Conservation (phyloP, 2,113 vertebrate genomes). For the Elephantulus edwardii region DNA sequence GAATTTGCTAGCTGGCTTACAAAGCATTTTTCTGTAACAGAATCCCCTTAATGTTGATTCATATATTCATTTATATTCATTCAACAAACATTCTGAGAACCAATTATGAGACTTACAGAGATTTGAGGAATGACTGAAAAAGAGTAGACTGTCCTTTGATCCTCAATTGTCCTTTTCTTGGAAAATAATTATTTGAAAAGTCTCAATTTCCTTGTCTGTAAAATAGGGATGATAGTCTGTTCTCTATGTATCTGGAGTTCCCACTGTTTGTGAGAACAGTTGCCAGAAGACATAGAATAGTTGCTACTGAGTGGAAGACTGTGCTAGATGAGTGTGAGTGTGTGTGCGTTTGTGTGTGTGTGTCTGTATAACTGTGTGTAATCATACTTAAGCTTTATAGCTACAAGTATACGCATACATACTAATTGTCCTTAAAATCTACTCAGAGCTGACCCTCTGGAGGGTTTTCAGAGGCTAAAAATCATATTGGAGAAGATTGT, state of each 20-base stretch:
- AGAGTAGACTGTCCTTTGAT: not conserved
- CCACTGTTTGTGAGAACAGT: not conserved
- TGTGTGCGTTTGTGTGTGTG: too few species aligned
- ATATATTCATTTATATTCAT: not conserved
- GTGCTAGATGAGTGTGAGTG: too few species aligned
- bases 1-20: not conserved
- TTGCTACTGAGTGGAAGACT: too few species aligned
- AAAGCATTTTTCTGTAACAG: not conserved
- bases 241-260: not conserved
- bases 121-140: not conserved
- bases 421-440: too few species aligned
- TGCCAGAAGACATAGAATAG: too few species aligned
- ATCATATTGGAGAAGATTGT: too few species aligned
- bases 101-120: not conserved
- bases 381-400: too few species aligned
- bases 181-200: conserved; percentile 26
- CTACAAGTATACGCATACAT: too few species aligned
- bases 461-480: too few species aligned
- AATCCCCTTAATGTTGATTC: not conserved
- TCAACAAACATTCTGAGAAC: not conserved
- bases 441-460: too few species aligned
- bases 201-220: conserved; percentile 38
- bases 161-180: not conserved
- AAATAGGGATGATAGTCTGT: not conserved
- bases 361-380: too few species aligned